A percentile compares a stretch with the other conserved stretches of the same genome.
Conservation (phyloP, 2,113 vertebrate genomes). For the Hydrolagus affinis region DNA sequence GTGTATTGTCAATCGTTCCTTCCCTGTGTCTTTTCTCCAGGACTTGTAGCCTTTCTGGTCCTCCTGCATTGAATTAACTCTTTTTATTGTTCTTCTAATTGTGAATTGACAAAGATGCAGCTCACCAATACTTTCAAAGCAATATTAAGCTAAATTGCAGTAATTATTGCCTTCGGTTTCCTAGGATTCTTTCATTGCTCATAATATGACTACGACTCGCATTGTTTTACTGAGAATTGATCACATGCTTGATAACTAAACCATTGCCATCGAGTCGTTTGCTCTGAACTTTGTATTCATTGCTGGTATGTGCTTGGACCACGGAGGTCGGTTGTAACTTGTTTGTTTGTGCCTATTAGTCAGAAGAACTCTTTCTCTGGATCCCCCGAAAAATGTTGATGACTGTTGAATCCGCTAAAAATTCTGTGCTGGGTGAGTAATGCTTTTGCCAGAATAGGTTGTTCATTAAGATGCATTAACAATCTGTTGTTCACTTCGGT, state of each 20-base stretch:
- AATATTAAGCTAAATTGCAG: background rate
- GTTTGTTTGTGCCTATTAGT: slow-evolving; percentile 50
- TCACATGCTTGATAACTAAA: background rate
- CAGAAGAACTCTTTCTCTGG: slow-evolving; percentile 94
- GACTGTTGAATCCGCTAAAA: slow-evolving; percentile 94
- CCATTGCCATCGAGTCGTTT: background rate
- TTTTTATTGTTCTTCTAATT: too few relatives aligned
- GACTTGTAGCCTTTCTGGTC: too few relatives aligned
- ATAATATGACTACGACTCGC: background rate
- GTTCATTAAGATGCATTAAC: background rate
- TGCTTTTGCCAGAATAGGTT: background rate
- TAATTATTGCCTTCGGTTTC: background rate
- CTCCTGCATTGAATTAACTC: too few relatives aligned
- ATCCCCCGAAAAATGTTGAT: slow-evolving; percentile 91
- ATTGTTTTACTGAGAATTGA: background rate
- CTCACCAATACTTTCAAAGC: background rate
- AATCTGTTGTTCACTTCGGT: background rate
- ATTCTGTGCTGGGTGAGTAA: slow-evolving; percentile 80
- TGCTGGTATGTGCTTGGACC: background rate
- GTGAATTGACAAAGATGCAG: background rate
- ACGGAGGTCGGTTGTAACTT: background rate
- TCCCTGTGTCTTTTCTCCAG: too few relatives aligned
- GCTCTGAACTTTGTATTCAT: background rate
- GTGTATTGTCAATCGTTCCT: too few relatives aligned
- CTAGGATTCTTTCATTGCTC: background rate